Percentiles rank a stretch among this genome's conserved stretches.
Conservation (phyloP, 2,888 invertebrate species). For the Trimorus sp. region DNA sequence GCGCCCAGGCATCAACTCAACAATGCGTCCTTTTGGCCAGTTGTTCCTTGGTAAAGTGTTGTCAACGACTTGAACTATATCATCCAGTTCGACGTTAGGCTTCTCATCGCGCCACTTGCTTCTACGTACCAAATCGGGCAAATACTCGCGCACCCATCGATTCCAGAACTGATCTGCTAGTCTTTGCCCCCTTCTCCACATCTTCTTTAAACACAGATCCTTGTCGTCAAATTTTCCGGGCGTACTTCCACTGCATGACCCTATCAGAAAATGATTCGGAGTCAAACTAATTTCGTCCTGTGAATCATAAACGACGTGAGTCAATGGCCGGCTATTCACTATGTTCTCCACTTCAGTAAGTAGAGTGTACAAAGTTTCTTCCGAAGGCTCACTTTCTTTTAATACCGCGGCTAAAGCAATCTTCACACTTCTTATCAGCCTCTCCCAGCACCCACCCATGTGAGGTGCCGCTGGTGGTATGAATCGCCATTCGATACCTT, state of each 20-base stretch:
- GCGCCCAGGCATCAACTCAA: no score
- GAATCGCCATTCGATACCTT: constrained; percentile 27
- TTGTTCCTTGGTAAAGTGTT: not conserved
- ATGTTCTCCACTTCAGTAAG: constrained; percentile 52
- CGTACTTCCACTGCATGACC: not conserved
- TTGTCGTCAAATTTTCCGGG: not conserved
- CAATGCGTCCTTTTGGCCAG: not conserved
- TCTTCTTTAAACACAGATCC: not conserved
- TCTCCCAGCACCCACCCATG: constrained; percentile 52
- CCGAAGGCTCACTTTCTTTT: constrained; percentile 17
- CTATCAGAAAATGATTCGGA: constrained; percentile 57
- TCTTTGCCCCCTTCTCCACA: not conserved
- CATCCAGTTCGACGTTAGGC: not conserved
- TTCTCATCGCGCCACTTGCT: not conserved
- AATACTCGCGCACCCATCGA: not conserved
- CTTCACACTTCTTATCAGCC: constrained; percentile 36
- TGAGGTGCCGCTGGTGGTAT: constrained; percentile 48
- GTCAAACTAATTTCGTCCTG: constrained; percentile 54
- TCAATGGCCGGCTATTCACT: constrained; percentile 57
- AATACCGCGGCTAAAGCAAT: constrained; percentile 17
- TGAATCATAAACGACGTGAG: constrained; percentile 68
- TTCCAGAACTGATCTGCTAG: not conserved
- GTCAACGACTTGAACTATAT: not conserved
- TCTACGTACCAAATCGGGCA: not conserved
- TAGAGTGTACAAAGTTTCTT: constrained; percentile 48